These are phyloP conservation scores for Diogma glabrata DNA, from an alignment of 2,888 invertebrate genomes.

Conservation along the genomic window DNA sequence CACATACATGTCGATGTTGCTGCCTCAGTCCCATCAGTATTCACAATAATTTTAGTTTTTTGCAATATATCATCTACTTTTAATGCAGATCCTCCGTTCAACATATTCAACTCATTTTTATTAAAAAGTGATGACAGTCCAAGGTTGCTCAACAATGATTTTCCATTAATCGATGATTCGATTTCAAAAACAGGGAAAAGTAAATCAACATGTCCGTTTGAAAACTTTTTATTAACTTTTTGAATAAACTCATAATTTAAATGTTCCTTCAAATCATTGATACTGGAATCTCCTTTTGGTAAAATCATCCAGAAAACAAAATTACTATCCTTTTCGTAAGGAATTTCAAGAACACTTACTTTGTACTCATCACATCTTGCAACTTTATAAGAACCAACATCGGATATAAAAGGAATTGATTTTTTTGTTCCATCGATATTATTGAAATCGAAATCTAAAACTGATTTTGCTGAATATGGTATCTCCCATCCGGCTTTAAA, in stretches of 20 bases:
- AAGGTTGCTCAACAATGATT: not conserved
- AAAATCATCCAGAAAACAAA: not conserved
- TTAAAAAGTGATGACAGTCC: not conserved
- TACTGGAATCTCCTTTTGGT: not conserved
- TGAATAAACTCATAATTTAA: not conserved
- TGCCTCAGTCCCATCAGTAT: not conserved
- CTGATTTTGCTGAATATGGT: not conserved
- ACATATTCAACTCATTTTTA: not conserved
- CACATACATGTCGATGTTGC: not conserved
- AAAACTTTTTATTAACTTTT: not conserved
- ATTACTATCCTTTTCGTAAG: not conserved
- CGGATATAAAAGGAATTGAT: not conserved
- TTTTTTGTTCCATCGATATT: not conserved
- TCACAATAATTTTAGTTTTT: constrained; percentile 4
- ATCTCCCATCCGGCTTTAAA: constrained; percentile 1
- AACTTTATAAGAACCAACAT: not conserved
- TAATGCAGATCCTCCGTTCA: not conserved
- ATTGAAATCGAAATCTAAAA: not conserved
- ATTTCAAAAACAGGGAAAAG: not conserved
- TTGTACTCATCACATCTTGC: not conserved
- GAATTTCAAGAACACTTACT: not conserved
- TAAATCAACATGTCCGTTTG: not conserved
- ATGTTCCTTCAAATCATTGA: not conserved
- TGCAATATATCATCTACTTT: not conserved
- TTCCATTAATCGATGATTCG: not conserved